Percentiles rank a stretch among this genome's conserved stretches.
Evolutionary conservation across 1,140 invertebrate species (phyloP).

Genomic region (Dendroctonus valens): DNA sequence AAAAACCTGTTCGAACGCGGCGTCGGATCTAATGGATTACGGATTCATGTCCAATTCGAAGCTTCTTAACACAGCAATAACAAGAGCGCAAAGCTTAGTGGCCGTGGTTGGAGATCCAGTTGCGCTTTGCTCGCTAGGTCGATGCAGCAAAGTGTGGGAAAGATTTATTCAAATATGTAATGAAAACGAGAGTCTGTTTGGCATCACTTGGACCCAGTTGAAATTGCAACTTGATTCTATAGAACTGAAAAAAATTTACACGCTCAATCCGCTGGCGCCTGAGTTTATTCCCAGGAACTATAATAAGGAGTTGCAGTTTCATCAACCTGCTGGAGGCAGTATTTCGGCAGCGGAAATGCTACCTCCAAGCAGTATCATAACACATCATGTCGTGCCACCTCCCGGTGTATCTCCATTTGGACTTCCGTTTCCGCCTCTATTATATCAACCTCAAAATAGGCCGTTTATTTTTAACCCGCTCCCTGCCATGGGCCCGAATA

Average conservation of each 20-base stretch:
- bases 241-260: conserved; percentile 71
- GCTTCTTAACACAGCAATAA: conserved; percentile 83
- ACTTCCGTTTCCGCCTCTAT: too few species aligned
- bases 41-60: conserved; percentile 85
- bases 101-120: conserved; percentile 87
- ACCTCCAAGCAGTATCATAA: too few species aligned
- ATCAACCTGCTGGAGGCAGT: too few species aligned
- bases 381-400: too few species aligned
- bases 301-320: conserved; percentile 19
- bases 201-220: conserved; percentile 69
- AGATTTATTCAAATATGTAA: conserved; percentile 74
- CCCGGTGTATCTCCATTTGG: too few species aligned
- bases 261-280: conserved; percentile 78
- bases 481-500: conserved; percentile 2
- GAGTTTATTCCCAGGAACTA: conserved; percentile 68
- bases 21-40: conserved; percentile 71
- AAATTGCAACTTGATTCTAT: conserved; percentile 69
- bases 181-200: conserved; percentile 72
- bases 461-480: too few species aligned
- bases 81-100: conserved; percentile 81
- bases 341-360: not conserved
- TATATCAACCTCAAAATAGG: too few species aligned
- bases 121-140: conserved; percentile 78
- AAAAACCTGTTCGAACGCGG: conserved; percentile 62
- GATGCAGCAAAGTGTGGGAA: conserved; percentile 84